Percentiles rank a stretch among this genome's conserved stretches.
phyloP scores from a whole-genome alignment of 2,113 vertebrate species.

The Serilophus lunatus region DNA sequence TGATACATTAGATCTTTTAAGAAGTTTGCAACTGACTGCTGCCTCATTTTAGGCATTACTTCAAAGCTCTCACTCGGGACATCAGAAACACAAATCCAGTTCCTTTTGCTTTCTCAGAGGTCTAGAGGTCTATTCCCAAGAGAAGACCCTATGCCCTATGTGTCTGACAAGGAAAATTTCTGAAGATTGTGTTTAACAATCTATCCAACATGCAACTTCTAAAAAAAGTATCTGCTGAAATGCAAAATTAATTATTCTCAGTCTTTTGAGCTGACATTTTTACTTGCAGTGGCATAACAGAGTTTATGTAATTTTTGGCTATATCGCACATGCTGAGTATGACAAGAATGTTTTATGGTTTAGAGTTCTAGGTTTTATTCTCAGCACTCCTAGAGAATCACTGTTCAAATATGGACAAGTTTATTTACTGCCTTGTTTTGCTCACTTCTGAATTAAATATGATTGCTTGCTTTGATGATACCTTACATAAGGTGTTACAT shows the following conservation, averaged over 20 bases:
- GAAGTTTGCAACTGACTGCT: not conserved
- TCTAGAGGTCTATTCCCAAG: not conserved
- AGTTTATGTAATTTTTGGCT: slow-evolving; percentile 40
- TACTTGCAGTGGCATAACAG: slow-evolving; percentile 25
- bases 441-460: not conserved
- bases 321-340: slow-evolving; percentile 6
- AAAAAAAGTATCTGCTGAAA: slow-evolving; percentile 40
- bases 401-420: not conserved
- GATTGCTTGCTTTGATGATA: not conserved
- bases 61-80: not conserved
- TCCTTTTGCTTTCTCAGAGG: not conserved
- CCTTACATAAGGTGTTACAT: not conserved
- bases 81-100: not conserved
- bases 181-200: not conserved
- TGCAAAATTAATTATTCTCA: slow-evolving; percentile 34
- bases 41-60: not conserved
- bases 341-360: slow-evolving; percentile 24
- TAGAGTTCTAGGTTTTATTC: slow-evolving; percentile 9
- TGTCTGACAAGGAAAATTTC: not conserved
- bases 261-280: not conserved
- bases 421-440: slow-evolving; percentile 21
- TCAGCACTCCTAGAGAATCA: not conserved
- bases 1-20: not conserved
- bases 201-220: not conserved
- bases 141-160: not conserved